Base-by-base conservation (phyloP, 1,140 invertebrate genomes). In the Drosophila sp. region DNA sequence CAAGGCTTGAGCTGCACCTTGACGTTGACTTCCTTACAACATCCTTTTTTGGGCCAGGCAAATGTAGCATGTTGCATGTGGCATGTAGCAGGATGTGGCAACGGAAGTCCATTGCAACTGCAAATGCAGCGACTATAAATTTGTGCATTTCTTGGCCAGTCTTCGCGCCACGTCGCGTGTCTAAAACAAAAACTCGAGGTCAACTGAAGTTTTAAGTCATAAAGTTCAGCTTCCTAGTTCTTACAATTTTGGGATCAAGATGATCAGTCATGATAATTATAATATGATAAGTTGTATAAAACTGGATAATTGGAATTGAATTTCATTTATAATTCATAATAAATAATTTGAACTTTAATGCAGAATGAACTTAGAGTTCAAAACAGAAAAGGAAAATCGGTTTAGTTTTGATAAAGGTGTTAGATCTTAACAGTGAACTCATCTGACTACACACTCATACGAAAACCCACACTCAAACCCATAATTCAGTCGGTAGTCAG, bases 91-190 rank as follows among this genome's bases (percentile, higher is more conserved):
- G 63, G 63, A 66, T 59, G 45, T 66, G 53, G 2, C 5, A 51
- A 38, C 71, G 71, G 70, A 73, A 73, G 56, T 67, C 18, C 11
- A 43, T 21, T 63, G 38, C 50, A 46, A 59, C 32, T 54, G 18
- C 48, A 34, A 53, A 9, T 29, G 25, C 25, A 34, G 14, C 48
- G 13, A 9, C 21, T 25, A 48, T 48, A 27, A 27, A 48, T 48
- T 21, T 21, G 21, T 2, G 4, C 1, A 21, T 21, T 21, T 48
- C 46, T 25, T 21, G 9, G 9, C 16, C 43, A 46, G 1, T 16
- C 21, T 45, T 18, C 16, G 9, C 8, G n/a, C 3, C 34, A 34
- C 40, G 34, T 36, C 16, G 16, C 57, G 16, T 59, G 43, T 27
- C 11, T 11, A 46, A 25, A n/a, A 13, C 11, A 18, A 21, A 21